Percentiles rank a stretch among this genome's conserved stretches.
These are phyloP conservation scores for Typhlichthys subterraneus DNA, from an alignment of 2,797 vertebrate species.

Conservation along the genomic window DNA sequence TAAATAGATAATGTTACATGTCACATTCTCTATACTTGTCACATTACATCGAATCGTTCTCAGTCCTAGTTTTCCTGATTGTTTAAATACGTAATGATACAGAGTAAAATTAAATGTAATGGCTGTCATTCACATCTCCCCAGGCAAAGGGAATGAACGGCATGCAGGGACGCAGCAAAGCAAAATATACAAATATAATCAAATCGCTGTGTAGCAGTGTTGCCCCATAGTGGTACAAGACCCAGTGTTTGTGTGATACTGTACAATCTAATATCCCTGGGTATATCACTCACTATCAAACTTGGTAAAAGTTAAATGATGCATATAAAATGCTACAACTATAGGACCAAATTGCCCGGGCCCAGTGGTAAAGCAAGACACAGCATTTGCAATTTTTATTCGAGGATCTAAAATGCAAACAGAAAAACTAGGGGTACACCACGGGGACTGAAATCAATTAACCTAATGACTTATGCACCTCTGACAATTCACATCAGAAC, in stretches of 20 bases:
- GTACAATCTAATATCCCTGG: constrained; percentile 33
- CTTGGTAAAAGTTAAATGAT: constrained; percentile 31
- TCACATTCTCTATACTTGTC: constrained; percentile 46
- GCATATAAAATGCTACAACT: constrained; percentile 36
- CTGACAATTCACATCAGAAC: constrained; percentile 1
- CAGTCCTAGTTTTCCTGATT: constrained; percentile 19
- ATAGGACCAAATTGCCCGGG: constrained; percentile 15
- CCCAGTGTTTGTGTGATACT: constrained; percentile 23
- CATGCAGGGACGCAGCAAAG: constrained; percentile 36
- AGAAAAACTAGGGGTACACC: background rate
- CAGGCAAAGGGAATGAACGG: constrained; percentile 35
- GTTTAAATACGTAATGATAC: constrained; percentile 55
- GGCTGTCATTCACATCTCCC: constrained; percentile 33
- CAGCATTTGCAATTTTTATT: constrained; percentile 15
- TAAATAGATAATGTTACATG: constrained; percentile 25
- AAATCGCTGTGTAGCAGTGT: constrained; percentile 32
- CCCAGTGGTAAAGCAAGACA: constrained; percentile 12
- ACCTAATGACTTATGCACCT: constrained; percentile 5
- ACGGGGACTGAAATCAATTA: constrained; percentile 26
- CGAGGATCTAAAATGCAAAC: constrained; percentile 1
- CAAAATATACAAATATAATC: constrained; percentile 46
- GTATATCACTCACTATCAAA: constrained; percentile 41
- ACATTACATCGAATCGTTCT: constrained; percentile 38
- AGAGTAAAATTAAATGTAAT: constrained; percentile 47
- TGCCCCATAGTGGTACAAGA: constrained; percentile 23